Base-by-base conservation (phyloP, 2,888 invertebrate genomes). In the Crioceris asparagi region DNA sequence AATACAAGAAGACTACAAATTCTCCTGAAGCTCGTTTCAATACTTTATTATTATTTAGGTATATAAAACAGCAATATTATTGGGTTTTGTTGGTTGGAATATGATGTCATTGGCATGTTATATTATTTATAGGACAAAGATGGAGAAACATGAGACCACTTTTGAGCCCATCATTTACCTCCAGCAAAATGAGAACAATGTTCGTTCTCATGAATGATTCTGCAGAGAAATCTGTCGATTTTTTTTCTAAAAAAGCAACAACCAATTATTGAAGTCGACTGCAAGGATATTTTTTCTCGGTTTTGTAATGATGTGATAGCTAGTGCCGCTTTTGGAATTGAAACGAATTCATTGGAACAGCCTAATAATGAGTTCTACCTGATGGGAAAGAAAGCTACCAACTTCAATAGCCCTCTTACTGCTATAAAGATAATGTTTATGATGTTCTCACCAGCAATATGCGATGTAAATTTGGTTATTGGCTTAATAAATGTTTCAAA, bases 261-360 rank as follows among this genome's bases (percentile, higher is more conserved):
- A 12, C 39, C 49, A 3, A 39, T 50, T 0, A 34, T 53, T 1
- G 59, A 59, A 3, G 46, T 68, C 1, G 69, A 70, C 18, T 52
- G 61, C 38, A 68, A 64, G 41, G 70, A 71, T 27, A 46, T 65
- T 2, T 64, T 64, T 2, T 60, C 64, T 1, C 58, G 68, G n/a
- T 70, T 60, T 40, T 56, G 67, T 1, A 70, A 66, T 40, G 71
- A 72, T 47, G 67, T 72, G 2, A 71, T 72, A 35, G 71, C 70
- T 0, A 62, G 68, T 1, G 63, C 66, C 15, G 71, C 68, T 2
- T 72, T 70, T 43, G 72, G 72, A 0, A 47, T 71, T 2, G 63
- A 69, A 44, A 66, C 71, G 2, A 65, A 76, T 49, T 75, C 76
- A 0, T 60, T 70, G 11, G 53, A 56, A 3, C 64, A 75, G 0